phyloP scores from a whole-genome alignment of 2,113 vertebrate genomes.

The Carollia perspicillata region DNA sequence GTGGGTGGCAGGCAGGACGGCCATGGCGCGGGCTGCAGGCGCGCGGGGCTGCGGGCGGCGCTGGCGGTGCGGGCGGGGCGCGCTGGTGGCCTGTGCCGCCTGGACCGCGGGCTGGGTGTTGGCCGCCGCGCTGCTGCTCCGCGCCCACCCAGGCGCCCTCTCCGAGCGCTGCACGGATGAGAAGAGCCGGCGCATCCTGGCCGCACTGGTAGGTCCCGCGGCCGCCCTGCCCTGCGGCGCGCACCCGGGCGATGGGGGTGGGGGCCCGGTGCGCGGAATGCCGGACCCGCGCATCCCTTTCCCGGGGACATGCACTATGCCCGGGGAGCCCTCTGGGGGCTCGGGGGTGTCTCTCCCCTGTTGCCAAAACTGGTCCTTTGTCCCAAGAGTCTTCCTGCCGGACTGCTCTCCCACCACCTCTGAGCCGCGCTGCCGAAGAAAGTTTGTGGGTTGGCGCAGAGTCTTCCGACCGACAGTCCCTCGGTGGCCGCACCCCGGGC shows the following conservation, averaged over 20 bases:
- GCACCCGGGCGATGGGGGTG: background rate
- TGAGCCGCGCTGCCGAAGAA: background rate
- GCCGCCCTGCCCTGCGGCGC: background rate
- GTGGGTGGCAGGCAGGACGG: background rate
- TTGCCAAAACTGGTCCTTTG: background rate
- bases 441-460: background rate
- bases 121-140: constrained; percentile 86
- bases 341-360: background rate
- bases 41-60: constrained; percentile 77
- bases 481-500: background rate
- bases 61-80: constrained; percentile 81
- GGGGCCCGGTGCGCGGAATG: background rate
- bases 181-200: constrained; percentile 89
- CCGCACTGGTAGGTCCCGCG: constrained; percentile 89
- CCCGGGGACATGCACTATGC: too few species aligned
- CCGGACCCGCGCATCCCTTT: background rate
- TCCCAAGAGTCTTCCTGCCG: background rate
- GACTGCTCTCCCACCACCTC: background rate
- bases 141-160: constrained; percentile 87
- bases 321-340: background rate
- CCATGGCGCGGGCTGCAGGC: background rate
- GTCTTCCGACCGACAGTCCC: background rate
- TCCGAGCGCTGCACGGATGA: constrained; percentile 93
- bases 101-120: constrained; percentile 90
- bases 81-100: constrained; percentile 83